Evolutionary conservation across 1,140 invertebrate species (phyloP), one percentile per base, ranked within the genome.

Genomic region (Drosophila erecta): DNA sequence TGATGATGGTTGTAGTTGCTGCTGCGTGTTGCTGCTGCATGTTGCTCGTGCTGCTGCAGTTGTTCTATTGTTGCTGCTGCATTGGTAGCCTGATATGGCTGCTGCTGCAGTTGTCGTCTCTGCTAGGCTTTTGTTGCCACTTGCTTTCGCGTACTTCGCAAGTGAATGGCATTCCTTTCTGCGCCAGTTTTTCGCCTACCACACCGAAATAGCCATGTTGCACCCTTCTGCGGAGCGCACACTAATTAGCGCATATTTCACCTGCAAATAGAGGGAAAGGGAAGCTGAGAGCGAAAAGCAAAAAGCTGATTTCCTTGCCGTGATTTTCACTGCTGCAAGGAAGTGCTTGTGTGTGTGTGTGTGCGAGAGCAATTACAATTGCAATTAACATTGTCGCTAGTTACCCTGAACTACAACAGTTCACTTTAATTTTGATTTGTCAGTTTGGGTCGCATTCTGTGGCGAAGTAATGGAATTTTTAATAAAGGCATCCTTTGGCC

Each of bases 351-450:
- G 12, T 61, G 41, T 58, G 41, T 47, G 30, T 49, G 46, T 47
- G 47, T 61, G 81, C 56, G 43, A 46, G 76, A 77, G 69, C 67
- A 83, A 79, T 87, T 87, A 77, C 84, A 87, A 89, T 89, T 83
- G 84, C 77, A 87, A 83, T 87, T 89, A 89, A 65, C 79, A 83
- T 81, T 79, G 66, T 72, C 73, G 69, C 58, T 46, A 49, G 72
- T 70, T 83, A 47, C 59, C 27, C 35, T 64, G 40, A 33, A 50
- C 60, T 37, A 43, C 30, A 70, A 43, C 30, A 70, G 64, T 61
- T 76, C 76, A 77, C 79, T 89, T 89, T 89, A 89, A 89, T 89
- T 89, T 89, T 89, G 84, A 89, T 80, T 89, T 89, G 85, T 89
- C 76, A 71, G 76, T 87, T 89, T 89, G 65, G 60, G 79, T 77